phyloP scores from a whole-genome alignment of 2,888 invertebrate species.

The Drepanosiphum platanoidis region DNA sequence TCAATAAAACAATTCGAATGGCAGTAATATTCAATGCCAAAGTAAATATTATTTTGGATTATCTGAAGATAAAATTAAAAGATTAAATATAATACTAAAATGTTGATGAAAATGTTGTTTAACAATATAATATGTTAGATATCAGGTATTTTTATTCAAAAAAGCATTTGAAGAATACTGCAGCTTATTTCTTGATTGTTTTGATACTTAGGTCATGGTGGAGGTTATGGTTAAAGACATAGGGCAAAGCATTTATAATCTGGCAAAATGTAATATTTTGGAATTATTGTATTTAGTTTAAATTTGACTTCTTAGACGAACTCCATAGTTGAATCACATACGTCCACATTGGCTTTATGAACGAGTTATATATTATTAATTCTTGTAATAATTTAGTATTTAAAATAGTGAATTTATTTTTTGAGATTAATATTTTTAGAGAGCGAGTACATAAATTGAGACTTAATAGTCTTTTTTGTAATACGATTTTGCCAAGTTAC shows the following conservation, averaged over 20 bases:
- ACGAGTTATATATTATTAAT: no score
- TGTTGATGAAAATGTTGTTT: no score
- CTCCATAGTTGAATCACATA: not conserved
- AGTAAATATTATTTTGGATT: no score
- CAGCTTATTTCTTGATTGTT: conserved; percentile 1
- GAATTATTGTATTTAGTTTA: no score
- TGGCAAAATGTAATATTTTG: conserved; percentile 9
- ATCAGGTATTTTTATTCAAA: not conserved
- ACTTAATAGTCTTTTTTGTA: not conserved
- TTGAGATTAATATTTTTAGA: not conserved
- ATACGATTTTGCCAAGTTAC: not conserved
- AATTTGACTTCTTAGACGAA: no score
- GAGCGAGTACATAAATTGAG: not conserved
- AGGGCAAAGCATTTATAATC: not conserved
- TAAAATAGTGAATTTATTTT: not conserved
- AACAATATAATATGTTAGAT: no score
- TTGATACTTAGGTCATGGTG: not conserved
- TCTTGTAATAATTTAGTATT: not conserved
- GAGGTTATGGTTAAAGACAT: not conserved
- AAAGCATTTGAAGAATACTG: not conserved
- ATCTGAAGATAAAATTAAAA: no score
- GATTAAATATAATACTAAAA: no score
- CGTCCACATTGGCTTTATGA: not conserved
- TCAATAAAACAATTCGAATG: no score
- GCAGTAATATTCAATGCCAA: no score